These are phyloP conservation scores for Sitobion miscanthi DNA, from an alignment of 1,140 invertebrate species.

Conservation along the genomic window DNA sequence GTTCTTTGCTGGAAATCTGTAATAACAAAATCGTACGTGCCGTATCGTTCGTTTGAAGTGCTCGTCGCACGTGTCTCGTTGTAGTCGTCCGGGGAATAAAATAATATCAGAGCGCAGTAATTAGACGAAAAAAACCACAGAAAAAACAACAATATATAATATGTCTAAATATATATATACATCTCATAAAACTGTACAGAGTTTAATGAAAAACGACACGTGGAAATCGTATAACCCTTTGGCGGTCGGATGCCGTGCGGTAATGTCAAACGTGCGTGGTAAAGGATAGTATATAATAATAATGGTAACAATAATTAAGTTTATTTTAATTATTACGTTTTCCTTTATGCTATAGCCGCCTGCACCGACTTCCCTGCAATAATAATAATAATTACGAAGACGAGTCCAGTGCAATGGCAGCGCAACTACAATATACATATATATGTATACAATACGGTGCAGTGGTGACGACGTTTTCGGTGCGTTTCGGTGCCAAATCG, in stretches of 20 bases:
- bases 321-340: background rate
- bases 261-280: background rate
- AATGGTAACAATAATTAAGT: background rate
- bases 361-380: background rate
- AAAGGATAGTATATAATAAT: background rate
- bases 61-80: conserved; percentile 15
- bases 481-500: conserved; percentile 26
- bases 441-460: background rate
- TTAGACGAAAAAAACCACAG: conserved; percentile 28
- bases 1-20: background rate
- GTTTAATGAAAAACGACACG: background rate
- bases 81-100: background rate
- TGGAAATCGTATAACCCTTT: conserved; percentile 20
- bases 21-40: background rate
- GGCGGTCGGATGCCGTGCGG: background rate
- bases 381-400: background rate
- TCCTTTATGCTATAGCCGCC: background rate
- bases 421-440: background rate
- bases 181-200: background rate
- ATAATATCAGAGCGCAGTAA: background rate
- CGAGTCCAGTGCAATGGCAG: background rate
- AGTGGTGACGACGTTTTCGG: background rate
- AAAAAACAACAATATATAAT: background rate
- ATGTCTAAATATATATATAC: background rate
- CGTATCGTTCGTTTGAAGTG: conserved; percentile 37